Evolutionary conservation across 2,797 vertebrate genomes (phyloP), one percentile per base, ranked within the genome.

Genomic region (Syngnathus rostellatus): DNA sequence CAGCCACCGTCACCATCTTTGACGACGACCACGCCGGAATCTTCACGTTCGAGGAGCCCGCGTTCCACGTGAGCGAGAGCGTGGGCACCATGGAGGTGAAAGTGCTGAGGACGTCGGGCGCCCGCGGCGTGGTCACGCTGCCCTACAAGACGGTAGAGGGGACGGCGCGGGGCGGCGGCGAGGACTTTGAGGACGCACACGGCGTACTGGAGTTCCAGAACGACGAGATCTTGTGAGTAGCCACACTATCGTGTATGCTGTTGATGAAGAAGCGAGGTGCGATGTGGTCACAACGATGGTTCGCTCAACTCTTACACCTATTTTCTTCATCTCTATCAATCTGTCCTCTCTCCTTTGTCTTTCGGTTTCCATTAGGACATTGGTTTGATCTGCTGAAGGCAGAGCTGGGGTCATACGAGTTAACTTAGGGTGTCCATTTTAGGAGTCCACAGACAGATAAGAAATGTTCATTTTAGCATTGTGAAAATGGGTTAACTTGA

Each of bases 11-110:
- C 31, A 99, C 97, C 73, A 99, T 99, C 85, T 99, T 99, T 57
- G 97, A 99, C 0, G 97, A 99, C 41, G 97, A 99, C 86, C 97
- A 99, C 0, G 97, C 97, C 0, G 97, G 97, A 79, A 98, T 99
- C 92, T 99, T 99, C 85, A 98, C 95, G 0, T 98, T 99, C 61
- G 97, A 99, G 89, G 97, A 99, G 74, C 89, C 94, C 0, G 91
- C 95, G 62, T 91, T 81, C 6, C 97, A 99, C 0, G 93, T 99
- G 74, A 99, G 97, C 9, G 97, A 99, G 87, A 99, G 97, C 1
- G 88, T 99, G 51, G 97, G 97, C 67, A 91, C 88, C 81, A 98
- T 99, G 97, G 97, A 99, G 81, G 93, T 98, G 87, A 98, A 96
- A 87, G 96, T 99, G 43, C 86, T 98, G 87, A 90, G 97, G 81